phyloP scores from a whole-genome alignment of 2,797 vertebrate genomes.

The Siniperca undulata region DNA sequence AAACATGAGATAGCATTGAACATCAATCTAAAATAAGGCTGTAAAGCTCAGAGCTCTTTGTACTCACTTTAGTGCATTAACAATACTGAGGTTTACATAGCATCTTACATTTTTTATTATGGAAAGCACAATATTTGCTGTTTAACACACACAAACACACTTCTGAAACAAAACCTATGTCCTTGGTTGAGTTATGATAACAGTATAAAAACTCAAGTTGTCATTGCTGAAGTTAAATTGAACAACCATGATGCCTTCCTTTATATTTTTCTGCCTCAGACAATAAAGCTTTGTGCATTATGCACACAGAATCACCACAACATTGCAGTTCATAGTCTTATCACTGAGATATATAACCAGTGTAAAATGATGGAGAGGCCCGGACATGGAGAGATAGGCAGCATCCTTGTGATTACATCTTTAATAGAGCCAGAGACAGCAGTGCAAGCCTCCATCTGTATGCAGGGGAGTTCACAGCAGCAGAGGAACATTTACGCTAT shows the following conservation, averaged over 20 bases:
- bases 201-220: not conserved
- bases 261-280: constrained; percentile 4
- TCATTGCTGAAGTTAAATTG: constrained; percentile 3
- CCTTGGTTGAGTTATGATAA: not conserved
- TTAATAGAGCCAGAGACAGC: constrained; percentile 49
- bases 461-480: constrained; percentile 50
- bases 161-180: not conserved
- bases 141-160: no score
- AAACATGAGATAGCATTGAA: not conserved
- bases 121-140: no score
- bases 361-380: constrained; percentile 55
- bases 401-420: constrained; percentile 61
- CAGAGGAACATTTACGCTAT: constrained; percentile 55
- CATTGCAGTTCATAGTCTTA: constrained; percentile 24
- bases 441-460: constrained; percentile 65
- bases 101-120: not conserved
- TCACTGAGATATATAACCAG: constrained; percentile 17
- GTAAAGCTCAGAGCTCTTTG: not conserved
- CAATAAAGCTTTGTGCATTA: not conserved
- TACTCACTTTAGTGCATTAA: not conserved
- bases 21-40: not conserved
- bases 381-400: constrained; percentile 25
- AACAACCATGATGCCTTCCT: not conserved
- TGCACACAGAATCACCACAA: constrained; percentile 2
- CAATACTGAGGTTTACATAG: not conserved